Percentiles rank a stretch among this genome's conserved stretches.
phyloP scores from a whole-genome alignment of 2,113 vertebrate species.

The Pycnonotus jocosus region DNA sequence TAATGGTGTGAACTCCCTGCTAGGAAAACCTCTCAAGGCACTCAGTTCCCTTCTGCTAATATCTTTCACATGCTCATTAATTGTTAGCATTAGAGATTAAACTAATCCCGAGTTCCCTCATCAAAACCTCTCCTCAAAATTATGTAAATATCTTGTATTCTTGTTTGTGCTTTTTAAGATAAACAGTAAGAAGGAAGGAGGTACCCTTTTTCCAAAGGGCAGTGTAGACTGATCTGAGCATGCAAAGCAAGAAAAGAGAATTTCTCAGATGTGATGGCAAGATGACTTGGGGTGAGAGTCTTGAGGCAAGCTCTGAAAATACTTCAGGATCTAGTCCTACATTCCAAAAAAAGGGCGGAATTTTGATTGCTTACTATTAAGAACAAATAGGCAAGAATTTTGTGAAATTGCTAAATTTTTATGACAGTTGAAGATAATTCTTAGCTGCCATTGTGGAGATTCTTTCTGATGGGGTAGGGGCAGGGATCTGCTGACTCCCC shows the following conservation, averaged over 20 bases:
- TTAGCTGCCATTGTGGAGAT: rapidly evolving
- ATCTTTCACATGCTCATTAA: not conserved
- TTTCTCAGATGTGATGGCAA: not conserved
- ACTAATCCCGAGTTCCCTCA: not conserved
- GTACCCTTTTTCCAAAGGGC: rapidly evolving
- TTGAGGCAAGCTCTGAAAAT: not conserved
- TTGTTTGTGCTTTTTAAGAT: not conserved
- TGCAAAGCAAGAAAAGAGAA: not conserved
- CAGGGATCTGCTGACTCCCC: not conserved
- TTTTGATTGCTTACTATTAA: not conserved
- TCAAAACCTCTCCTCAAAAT: not conserved
- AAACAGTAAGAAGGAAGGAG: not conserved
- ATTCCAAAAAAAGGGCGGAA: not conserved
- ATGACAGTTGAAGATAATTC: not conserved
- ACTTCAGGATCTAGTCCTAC: not conserved
- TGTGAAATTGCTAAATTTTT: not conserved
- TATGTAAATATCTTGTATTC: not conserved
- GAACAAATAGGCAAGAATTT: not conserved
- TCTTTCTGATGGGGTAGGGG: not conserved
- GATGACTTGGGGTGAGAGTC: rapidly evolving
- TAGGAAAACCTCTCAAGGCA: not conserved
- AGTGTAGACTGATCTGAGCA: not conserved
- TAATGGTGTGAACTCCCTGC: not conserved
- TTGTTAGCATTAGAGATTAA: not conserved
- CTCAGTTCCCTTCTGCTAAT: not conserved